A percentile compares a stretch with the other conserved stretches of the same genome.
phyloP scores from a whole-genome alignment of 2,797 vertebrate species.

The Anguilla obscura region DNA sequence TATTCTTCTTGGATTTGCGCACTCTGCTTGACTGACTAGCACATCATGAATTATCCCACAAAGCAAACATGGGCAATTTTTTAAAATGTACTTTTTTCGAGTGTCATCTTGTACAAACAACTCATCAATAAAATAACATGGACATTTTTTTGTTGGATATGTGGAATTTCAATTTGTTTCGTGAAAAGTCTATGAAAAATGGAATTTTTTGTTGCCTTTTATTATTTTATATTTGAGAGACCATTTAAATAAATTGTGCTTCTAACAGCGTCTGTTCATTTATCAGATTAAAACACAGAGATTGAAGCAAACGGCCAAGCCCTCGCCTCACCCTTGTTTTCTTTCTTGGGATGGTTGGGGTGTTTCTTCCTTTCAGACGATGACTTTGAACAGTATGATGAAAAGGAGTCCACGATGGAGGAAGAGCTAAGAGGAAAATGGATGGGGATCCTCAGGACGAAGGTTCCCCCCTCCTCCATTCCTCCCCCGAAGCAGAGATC shows the following conservation, averaged over 20 bases:
- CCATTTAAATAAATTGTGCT: background rate
- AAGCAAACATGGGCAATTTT: too few relatives aligned
- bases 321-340: background rate
- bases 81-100: too few relatives aligned
- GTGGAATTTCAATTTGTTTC: background rate
- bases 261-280: background rate
- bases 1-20: background rate
- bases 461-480: background rate
- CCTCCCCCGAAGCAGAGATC: background rate
- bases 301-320: background rate
- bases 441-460: constrained; percentile 2
- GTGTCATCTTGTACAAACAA: too few relatives aligned
- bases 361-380: background rate
- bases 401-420: background rate
- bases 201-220: background rate
- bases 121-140: too few relatives aligned
- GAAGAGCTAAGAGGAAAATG: constrained; percentile 26
- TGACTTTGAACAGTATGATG: constrained; percentile 14
- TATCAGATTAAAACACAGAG: background rate
- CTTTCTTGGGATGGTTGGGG: background rate
- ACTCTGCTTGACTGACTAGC: background rate
- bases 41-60: too few relatives aligned
- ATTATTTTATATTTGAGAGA: background rate
- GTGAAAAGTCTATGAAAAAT: background rate
- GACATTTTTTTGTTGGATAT: too few relatives aligned